Evolutionary conservation across 2,113 vertebrate species (phyloP).

Genomic region (Tapirus terrestris): DNA sequence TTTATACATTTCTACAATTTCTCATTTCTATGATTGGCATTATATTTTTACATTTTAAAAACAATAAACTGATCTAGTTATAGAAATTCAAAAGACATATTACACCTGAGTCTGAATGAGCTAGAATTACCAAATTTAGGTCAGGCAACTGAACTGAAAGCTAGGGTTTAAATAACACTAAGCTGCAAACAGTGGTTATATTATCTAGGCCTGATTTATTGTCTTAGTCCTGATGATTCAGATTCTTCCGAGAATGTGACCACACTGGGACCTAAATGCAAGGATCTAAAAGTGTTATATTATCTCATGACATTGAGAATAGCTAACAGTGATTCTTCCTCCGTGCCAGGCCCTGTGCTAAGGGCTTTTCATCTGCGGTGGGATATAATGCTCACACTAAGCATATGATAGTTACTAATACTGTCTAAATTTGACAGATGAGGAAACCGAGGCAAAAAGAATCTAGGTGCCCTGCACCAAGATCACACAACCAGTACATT

Average conservation of each 20-base stretch:
- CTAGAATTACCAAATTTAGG: not conserved
- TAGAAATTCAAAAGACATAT: not conserved
- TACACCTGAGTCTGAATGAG: not conserved
- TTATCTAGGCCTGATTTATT: not conserved
- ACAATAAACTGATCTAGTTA: not conserved
- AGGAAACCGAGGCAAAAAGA: not conserved
- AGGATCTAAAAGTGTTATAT: not conserved
- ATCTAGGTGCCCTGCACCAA: not conserved
- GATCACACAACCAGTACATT: not conserved
- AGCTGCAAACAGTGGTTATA: not conserved
- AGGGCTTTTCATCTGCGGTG: not conserved
- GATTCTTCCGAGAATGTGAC: constrained; percentile 2
- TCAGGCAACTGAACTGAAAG: not conserved
- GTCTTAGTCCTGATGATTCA: constrained; percentile 18
- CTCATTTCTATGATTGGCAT: not conserved
- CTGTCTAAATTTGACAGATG: not conserved
- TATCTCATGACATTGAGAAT: not conserved
- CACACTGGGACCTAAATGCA: not conserved
- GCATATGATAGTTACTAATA: not conserved
- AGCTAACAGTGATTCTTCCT: not conserved
- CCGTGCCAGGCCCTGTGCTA: not conserved
- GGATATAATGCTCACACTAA: not conserved
- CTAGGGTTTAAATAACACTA: not conserved
- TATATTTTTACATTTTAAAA: not conserved
- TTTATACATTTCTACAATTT: not conserved